Evolutionary conservation across 2,888 invertebrate genomes (phyloP), one percentile per base, ranked within the genome.

Genomic region (Drosophila seclusa): DNA sequence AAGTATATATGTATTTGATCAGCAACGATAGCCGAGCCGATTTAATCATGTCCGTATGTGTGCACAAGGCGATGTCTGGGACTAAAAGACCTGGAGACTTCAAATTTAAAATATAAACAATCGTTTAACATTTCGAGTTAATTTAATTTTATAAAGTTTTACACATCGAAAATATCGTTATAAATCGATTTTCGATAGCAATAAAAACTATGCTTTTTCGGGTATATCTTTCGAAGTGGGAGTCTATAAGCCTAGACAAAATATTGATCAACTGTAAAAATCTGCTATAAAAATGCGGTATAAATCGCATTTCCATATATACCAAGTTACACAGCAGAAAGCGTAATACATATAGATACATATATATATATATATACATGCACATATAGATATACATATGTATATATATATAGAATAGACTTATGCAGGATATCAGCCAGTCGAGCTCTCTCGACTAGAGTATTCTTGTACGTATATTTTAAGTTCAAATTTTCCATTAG

Each of bases 251-350:
- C 11, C 40, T n/a, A 8, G 8, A 8, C 18, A 38, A 18, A 18
- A 38, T 18, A 4, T n/a, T 42, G 11, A 21, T 21, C 7, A 21
- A 21, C 13, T 11, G 45, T 45, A 13, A 1, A 7, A 13, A 40
- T 0, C 4, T 40, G 4, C n/a, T n/a, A 4, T n/a, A 4, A n/a
- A n/a, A n/a, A 10, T n/a, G n/a, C n/a, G 10, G 1, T 8, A n/a
- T 13, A 21, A 42, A 42, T 21, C 6, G 13, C 21, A 13, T 42
- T 42, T 42, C 7, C 7, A 42, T 21, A 21, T 21, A 21, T 21
- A 21, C 3, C 21, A 13, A 42, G 21, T 21, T 42, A 7, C 21
- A 21, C 42, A 21, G 7, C 3, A 7, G 13, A 45, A 45, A 45
- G 13, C 21, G 6, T 2, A 6, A n/a, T 1, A 18, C 18, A 18